Base-by-base conservation (phyloP, 2,113 vertebrate species). In the Bothrops jararaca region DNA sequence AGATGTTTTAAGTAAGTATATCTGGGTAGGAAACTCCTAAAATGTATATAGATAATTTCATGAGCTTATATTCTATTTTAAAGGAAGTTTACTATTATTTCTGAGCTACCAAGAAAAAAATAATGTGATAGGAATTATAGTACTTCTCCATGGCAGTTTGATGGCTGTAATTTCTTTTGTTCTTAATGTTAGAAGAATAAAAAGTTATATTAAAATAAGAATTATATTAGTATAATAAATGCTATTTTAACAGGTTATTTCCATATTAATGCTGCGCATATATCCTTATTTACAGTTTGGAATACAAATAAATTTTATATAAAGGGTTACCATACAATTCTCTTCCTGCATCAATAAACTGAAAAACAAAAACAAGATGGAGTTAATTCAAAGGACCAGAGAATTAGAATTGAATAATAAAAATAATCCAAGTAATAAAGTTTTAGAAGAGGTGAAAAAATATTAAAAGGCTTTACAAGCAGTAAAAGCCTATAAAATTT, bases 321-420 rank as follows among this genome's bases (percentile, higher is more conserved):
- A 85, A 91, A 8, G 69, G 20, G 22, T 42, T 85, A 85, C 26
- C 34, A 20, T 57, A 29, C 42, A 54, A 2, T n/a, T 86, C 24
- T 22, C 90, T 85, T 80, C n/a, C 24, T 86, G 5, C 57, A n/a
- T 85, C 45, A 86, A 91, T 91, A 45, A 86, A 91, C 80, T 29
- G 53, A 86, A 42, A 57, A 57, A 45, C 34, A 85, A 86, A 45
- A 74, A 11, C 22, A 53, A 90, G 45, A 57, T 58, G 52, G 22
- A 45, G 39, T 86, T 91, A 86, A 86, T 91, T 91, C 80, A 86
- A 48, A 58, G 57, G 34, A 18, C 57, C 90, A 86, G 54, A 91
- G 90, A 45, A 58, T 86, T 91, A 85, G 80, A 57, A 91, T 52
- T 80, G 34, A 18, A 48, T 86, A 86, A 91, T 85, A 91, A 91